Base-by-base conservation (phyloP, 2,888 invertebrate genomes). In the Eupithecia dodoneata region DNA sequence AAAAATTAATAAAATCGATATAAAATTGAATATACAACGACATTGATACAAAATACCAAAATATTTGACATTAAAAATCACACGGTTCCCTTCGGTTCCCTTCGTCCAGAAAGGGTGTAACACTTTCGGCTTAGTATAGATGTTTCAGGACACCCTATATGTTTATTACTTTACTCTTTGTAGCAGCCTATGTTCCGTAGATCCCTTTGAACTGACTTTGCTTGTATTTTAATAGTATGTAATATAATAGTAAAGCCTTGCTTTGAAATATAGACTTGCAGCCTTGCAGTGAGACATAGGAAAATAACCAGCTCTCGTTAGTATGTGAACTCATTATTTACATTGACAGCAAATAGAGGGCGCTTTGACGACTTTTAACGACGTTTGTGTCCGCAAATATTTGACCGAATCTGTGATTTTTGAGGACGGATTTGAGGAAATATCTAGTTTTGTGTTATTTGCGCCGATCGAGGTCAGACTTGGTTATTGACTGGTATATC, bases 311-410 rank as follows among this genome's bases (percentile, higher is more conserved):
- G 42, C n/a, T 42, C 70, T 42, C 9, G 12, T 47, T 18, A 12
- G 42, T 80, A 73, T 84, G 82, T 83, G 83, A 84, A 82, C 73
- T 73, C 59, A 80, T 77, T 87, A 82, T 85, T 86, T 83, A 85
- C 82, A 73, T 73, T 74, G 55, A 7, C 44, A 67, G 79, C 82
- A 82, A 82, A 85, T 82, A 85, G 71, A 77, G 76, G 73, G 77
- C 79, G 78, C 80, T 82, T 83, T 81, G 81, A 80, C 76, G 76
- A 73, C 72, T 73, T 72, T 78, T 81, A 78, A 81, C 78, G 80
- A 77, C 80, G 72, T n/a, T 71, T 41, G 59, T 75, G 74, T 55
- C 42, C 47, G 74, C 78, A 80, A 80, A 80, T 82, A 80, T 81
- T 79, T 77, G 70, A 76, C 44, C 47, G 59, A 66, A 63, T 73